These are phyloP conservation scores for Drosophila quinaria DNA, from an alignment of 2,888 invertebrate species.

Conservation along the genomic window DNA sequence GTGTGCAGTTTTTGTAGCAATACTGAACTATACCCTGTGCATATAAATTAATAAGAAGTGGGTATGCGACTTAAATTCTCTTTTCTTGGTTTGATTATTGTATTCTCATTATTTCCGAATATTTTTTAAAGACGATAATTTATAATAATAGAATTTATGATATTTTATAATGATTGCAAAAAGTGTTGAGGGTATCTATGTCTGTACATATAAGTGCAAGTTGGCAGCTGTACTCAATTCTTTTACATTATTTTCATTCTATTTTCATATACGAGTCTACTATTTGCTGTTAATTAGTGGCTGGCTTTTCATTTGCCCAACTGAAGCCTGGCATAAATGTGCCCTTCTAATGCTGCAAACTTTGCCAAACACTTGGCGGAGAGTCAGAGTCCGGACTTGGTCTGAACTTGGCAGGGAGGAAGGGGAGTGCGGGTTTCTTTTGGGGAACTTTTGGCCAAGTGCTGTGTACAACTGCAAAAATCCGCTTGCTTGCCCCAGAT, in stretches of 20 bases:
- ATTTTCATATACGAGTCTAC: conserved; percentile 14
- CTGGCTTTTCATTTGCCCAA: conserved; percentile 27
- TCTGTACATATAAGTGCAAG: too few relatives aligned
- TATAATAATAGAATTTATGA: too few relatives aligned
- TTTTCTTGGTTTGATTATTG: not conserved
- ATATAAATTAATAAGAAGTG: not conserved
- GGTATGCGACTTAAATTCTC: not conserved
- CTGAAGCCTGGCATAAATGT: conserved; percentile 23
- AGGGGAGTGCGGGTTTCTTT: not conserved
- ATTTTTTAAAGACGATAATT: not conserved
- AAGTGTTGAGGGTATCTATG: not conserved
- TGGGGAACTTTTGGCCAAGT: conserved; percentile 20
- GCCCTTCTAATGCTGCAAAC: conserved; percentile 21
- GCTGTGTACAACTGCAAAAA: conserved; percentile 11
- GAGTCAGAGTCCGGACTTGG: not conserved
- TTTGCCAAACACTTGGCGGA: not conserved
- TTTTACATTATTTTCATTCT: conserved; percentile 10
- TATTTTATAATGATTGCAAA: not conserved
- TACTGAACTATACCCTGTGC: conserved; percentile 5
- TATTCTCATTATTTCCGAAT: not conserved
- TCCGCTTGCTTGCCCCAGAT: conserved; percentile 47
- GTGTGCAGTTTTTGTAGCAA: conserved; percentile 20
- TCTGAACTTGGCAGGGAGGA: not conserved
- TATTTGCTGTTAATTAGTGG: conserved; percentile 46
- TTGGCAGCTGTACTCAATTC: not conserved